Evolutionary conservation across 2,113 vertebrate genomes (phyloP), one percentile per base, ranked within the genome.

Genomic region (Tympanuchus pallidicinctus): DNA sequence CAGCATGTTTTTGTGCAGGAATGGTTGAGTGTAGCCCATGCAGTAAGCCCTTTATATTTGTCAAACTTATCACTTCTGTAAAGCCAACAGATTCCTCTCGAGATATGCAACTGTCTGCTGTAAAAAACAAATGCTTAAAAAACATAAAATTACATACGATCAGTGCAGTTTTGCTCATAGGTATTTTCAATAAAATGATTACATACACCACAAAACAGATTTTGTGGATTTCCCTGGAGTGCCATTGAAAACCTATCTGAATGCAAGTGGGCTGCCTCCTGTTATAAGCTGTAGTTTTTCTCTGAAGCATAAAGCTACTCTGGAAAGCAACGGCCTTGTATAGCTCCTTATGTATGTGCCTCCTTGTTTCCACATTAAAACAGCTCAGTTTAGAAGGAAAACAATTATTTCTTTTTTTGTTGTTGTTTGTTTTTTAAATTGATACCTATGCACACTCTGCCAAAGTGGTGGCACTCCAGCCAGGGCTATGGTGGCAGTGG

Each of bases 61-160:
- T 89, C 79, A 81, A 87, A 86, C 47, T 61, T 74, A 64, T 8
- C 19, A 48, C 57, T 87, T 89, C 76, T 42, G 20, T 73, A 52
- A 45, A 87, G 69, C 56, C 88, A 80, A 80, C 2, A 57, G 13
- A 90, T 52, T 43, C 32, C 84, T 92, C 61, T n/a, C 66, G 73
- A 79, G 43, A 91, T 59, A 45, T 48, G 52, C 32, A 96, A 95
- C 15, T 75, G 22, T 78, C 70, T 61, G 77, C 73, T 67, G 64
- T 69, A 91, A 95, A 91, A 93, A 92, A 47, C 18, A 84, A 89
- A 95, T 36, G 32, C 76, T 92, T 91, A 64, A 74, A 74, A 84
- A 93, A 30, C 22, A 52, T n/a, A 84, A 61, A 93, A 84, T 80
- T 52, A 56, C 10, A 16, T 52, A 70, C 3, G 27, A 92, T 61